Evolutionary conservation across 2,888 invertebrate species (phyloP).

Genomic region (Zhuqinia jingwanae): DNA sequence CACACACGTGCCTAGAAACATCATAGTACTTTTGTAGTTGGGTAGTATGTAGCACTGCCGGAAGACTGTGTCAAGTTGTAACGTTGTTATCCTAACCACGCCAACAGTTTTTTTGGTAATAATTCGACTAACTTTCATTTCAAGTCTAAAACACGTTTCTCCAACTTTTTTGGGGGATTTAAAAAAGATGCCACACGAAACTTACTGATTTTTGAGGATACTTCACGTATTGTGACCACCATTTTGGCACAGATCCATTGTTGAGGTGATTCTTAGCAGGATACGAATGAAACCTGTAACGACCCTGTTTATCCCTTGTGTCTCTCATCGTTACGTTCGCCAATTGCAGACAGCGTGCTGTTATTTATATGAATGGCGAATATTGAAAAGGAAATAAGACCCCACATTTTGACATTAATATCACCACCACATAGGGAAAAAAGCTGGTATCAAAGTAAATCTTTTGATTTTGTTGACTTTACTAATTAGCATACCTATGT

Average conservation of each 20-base stretch:
- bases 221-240: constrained; percentile 97
- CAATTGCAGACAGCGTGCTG: constrained; percentile 86
- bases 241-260: constrained; percentile 91
- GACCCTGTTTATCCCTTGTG: constrained; percentile 89
- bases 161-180: not conserved
- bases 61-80: too few species aligned
- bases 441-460: too few species aligned
- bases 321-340: constrained; percentile 93
- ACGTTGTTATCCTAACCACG: too few species aligned
- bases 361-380: too few species aligned
- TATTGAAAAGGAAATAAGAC: too few species aligned
- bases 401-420: too few species aligned
- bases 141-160: not conserved
- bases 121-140: not conserved
- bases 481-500: constrained; percentile 82
- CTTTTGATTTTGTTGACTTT: not conserved
- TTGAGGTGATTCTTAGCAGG: constrained; percentile 95
- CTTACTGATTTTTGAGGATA: constrained; percentile 92
- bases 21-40: too few species aligned
- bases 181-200: not conserved
- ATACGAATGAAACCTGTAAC: constrained; percentile 96
- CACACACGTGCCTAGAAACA: too few species aligned
- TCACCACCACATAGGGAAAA: too few species aligned
- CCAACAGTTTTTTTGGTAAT: too few species aligned
- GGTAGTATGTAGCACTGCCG: too few species aligned